Percentiles rank a stretch among this genome's conserved stretches.
Evolutionary conservation across 2,113 vertebrate species (phyloP).

Genomic region (Erinaceus europaeus): DNA sequence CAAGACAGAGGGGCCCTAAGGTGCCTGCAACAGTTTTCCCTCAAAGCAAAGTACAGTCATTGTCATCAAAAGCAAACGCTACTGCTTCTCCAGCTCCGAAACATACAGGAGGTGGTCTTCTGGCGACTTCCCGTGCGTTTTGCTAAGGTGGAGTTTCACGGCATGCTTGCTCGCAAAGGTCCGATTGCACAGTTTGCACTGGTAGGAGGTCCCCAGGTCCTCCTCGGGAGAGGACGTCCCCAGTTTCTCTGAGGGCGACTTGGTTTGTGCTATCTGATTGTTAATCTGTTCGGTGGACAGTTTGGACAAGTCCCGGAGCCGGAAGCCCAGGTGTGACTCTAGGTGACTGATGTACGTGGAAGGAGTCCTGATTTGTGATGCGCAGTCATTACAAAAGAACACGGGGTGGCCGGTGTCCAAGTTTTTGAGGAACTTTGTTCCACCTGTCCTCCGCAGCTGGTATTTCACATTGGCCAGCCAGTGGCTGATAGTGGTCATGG

Average conservation of each 20-base stretch:
- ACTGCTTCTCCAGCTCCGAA: constrained; percentile 96
- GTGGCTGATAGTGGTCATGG: constrained; percentile 99
- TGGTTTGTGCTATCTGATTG: constrained; percentile 93
- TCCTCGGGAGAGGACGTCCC: constrained; percentile 93
- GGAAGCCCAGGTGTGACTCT: constrained; percentile 98
- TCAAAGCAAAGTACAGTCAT: constrained; percentile 82
- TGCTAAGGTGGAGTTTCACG: constrained; percentile 99
- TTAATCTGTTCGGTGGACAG: constrained; percentile 95
- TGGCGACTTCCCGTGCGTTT: constrained; percentile 98
- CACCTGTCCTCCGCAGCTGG: constrained; percentile 98
- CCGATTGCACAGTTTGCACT: constrained; percentile 99
- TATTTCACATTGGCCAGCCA: constrained; percentile 99
- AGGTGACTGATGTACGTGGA: constrained; percentile 98
- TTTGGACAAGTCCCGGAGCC: constrained; percentile 96
- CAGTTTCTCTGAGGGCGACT: constrained; percentile 95
- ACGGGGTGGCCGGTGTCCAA: constrained; percentile 98
- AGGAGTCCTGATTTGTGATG: constrained; percentile 98
- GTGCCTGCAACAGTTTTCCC: constrained; percentile 91
- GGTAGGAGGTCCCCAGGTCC: constrained; percentile 90
- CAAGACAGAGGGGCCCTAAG: constrained; percentile 92
- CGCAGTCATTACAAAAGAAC: constrained; percentile 99
- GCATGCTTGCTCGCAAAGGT: constrained; percentile 99
- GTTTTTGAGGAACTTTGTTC: constrained; percentile 99
- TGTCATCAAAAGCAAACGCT: constrained; percentile 83
- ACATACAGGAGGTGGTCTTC: constrained; percentile 99